phyloP scores from a whole-genome alignment of 2,113 vertebrate genomes.

The Laticauda laticaudata region DNA sequence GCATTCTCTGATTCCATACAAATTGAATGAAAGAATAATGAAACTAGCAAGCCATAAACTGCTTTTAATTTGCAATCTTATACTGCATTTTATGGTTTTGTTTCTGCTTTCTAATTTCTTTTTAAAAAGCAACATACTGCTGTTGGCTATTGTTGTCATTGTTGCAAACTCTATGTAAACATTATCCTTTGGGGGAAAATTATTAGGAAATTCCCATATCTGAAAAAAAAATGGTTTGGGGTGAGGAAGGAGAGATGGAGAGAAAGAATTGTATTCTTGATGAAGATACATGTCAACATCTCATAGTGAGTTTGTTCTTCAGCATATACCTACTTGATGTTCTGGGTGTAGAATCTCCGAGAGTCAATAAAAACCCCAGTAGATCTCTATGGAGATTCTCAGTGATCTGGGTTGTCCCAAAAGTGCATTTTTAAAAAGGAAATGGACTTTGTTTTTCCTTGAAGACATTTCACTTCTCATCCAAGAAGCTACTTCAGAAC shows the following conservation, averaged over 20 bases:
- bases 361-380: not conserved
- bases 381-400: too few relatives aligned
- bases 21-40: not conserved
- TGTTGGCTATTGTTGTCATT: not conserved
- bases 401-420: too few relatives aligned
- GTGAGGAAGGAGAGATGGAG: not conserved
- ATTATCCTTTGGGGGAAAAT: not conserved
- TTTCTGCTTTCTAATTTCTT: not conserved
- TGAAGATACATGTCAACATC: not conserved
- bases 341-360: not conserved
- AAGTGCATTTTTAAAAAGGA: too few relatives aligned
- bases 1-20: not conserved
- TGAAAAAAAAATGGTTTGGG: not conserved
- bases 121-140: not conserved
- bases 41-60: not conserved
- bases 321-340: not conserved
- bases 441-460: too few relatives aligned
- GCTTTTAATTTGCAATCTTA: not conserved
- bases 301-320: not conserved
- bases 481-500: too few relatives aligned
- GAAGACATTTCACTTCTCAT: too few relatives aligned
- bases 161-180: not conserved
- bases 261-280: not conserved
- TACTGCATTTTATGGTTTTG: not conserved
- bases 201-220: not conserved